Base-by-base conservation (phyloP, 2,888 invertebrate genomes). In the Lycocerus yunnanus region DNA sequence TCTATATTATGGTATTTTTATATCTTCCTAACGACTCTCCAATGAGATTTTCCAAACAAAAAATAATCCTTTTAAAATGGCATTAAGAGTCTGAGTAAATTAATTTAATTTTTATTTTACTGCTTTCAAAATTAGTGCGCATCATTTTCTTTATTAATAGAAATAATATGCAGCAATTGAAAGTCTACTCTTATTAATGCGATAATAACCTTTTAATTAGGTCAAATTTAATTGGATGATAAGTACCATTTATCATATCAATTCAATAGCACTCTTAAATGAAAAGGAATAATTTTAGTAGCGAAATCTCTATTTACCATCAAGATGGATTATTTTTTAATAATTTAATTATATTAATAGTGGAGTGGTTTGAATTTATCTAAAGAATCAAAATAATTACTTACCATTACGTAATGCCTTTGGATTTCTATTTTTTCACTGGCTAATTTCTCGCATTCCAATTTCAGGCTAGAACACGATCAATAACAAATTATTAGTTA, bases 371-470 rank as follows among this genome's bases (percentile, higher is more conserved):
- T 18, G 13, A 66, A 66, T n/a, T 21, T 20, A 20, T 60, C 15
- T 14, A 69, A 24, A 59, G 21, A 63, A 70, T 65, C 20, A 21
- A 61, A 61, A 58, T 13, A 69, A 61, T 18, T 61, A 90, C 93
- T 92, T 88, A 94, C 94, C 94, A 95, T 94, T 78, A 95, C 94
- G 89, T 94, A 95, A 89, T 95, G 94, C 86, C 95, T 90, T 88
- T 95, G 95, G 92, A 95, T 94, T 88, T 95, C 94, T 78, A 94
- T 94, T 89, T 95, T 95, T 88, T 95, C 95, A 85, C 93, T 92
- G 81, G 93, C 93, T 85, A 95, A 89, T 89, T 95, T 95, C 88
- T 95, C 95, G 87, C 93, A 92, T 89, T 95, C 95, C 90, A 94
- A 90, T 89, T 95, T 94, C 85, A 94, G 89, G 88, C 94, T 94